These are phyloP conservation scores for Papio anubis DNA, from an alignment of 2,113 vertebrate species.

Conservation along the genomic window DNA sequence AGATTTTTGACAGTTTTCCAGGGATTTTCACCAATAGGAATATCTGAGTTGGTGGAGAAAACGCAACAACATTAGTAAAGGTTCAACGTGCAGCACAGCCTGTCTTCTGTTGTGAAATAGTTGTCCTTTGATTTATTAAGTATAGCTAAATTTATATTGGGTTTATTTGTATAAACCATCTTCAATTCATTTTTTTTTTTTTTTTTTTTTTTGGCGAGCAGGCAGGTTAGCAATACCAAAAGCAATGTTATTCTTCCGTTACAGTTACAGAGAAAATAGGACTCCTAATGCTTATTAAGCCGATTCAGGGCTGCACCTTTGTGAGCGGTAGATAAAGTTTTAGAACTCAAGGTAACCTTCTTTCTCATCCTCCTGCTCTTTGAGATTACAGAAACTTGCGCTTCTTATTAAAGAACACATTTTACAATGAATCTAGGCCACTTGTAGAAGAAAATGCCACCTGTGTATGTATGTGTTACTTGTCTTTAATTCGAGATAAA, in stretches of 20 bases:
- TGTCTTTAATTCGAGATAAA: background rate
- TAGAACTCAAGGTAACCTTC: background rate
- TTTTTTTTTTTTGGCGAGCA: background rate
- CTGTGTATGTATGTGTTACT: too few species aligned
- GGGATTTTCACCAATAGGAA: background rate
- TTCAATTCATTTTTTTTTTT: background rate
- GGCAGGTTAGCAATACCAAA: background rate
- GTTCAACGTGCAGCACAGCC: background rate
- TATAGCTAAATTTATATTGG: background rate
- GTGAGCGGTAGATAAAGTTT: background rate
- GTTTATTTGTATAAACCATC: background rate
- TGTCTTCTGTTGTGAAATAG: too few species aligned
- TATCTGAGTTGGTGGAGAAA: too few species aligned
- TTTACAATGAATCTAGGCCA: background rate
- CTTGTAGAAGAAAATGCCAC: background rate
- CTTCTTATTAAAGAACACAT: background rate
- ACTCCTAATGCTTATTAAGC: background rate
- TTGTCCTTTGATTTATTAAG: too few species aligned
- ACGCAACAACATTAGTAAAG: accelerated
- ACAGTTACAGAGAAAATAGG: background rate
- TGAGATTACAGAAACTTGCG: background rate
- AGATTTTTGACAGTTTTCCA: background rate
- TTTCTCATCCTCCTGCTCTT: background rate
- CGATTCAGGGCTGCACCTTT: background rate
- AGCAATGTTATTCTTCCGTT: background rate